Base-by-base conservation (phyloP, 2,888 invertebrate species). In the Cryptocephalus primarius region DNA sequence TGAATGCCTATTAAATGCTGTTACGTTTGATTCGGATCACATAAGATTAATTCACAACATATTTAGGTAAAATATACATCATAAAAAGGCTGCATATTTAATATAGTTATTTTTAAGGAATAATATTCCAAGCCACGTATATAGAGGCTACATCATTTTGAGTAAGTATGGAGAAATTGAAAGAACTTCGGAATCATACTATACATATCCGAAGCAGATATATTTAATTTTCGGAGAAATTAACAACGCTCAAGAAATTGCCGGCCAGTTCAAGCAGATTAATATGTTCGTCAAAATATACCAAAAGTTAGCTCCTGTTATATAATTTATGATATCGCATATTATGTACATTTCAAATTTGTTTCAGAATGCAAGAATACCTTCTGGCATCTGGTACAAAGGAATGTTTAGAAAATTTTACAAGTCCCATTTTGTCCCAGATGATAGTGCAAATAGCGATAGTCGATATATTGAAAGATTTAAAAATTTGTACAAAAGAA, bases 231-330 rank as follows among this genome's bases (percentile, higher is more conserved):
- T 90, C 72, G 88, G 55, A 10, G 56, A 51, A 43, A 38, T 88
- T 89, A 90, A 87, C 0, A 89, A 91, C 62, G 92, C 90, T 90
- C 71, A 34, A 9, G 34, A 9, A 34, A n/a, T 34, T 9, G 9
- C n/a, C 9, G 9, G n/a, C 9, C 9, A n/a, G 9, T 34, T 34
- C 9, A 34, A 34, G n/a, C 9, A 34, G n/a, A 34, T 34, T n/a
- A n/a, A 34, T n/a, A 9, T 34, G n/a, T 9, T 34, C n/a, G 34
- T 9, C n/a, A 34, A 34, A 9, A 34, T n/a, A 34, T n/a, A 9
- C 9, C 9, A 34, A 34, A 34, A 34, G 34, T 34, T 9, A 9
- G 34, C n/a, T 34, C n/a, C 9, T 9, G n/a, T 34, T 34, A n/a
- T n/a, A n/a, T 9, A 9, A 34, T 34, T 34, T 34, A n/a, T n/a